Evolutionary conservation across 2,888 invertebrate species (phyloP), one percentile per base, ranked within the genome.

Genomic region (Operophtera brumata): DNA sequence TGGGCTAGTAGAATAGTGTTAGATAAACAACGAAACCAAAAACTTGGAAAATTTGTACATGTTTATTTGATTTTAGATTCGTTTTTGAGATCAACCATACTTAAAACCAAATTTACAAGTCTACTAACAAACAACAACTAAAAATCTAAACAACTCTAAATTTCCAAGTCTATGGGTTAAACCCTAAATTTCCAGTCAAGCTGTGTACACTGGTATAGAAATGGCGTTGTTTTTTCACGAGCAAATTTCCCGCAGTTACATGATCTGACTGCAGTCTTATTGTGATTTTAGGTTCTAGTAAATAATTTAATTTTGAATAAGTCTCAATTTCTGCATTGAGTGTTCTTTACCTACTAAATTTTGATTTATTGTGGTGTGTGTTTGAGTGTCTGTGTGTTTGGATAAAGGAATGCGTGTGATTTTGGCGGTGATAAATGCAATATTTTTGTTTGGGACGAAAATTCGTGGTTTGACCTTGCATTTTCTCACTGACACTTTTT

Each of bases 11-110:
- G 71, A 72, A 72, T 78, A 64, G 63, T 81, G 78, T 72, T 73
- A 70, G 71, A 78, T 75, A 63, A 70, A 77, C 73, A 80, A 83
- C 77, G 79, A 86, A 79, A 79, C 86, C 86, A 86, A 87, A 87
- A 78, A 73, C 61, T 61, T 65, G 61, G 60, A 62, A 62, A 63
- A 20, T 20, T 20, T 20, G 20, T 3, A 20, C 20, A 20, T 20
- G 20, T 65, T 64, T 59, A 47, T 56, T 39, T 50, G 48, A 43
- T 51, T 56, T 47, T 41, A 32, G 36, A 45, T 48, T 54, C 35
- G 39, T 25, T 49, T 54, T 46, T 14, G 34, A 45, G 46, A 50
- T 40, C 50, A 36, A 35, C 32, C 20, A 9, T 12, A 10, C 26
- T 12, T n/a, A 9, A 2, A 39, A 4, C 8, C 14, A 9, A n/a